Percentiles rank a stretch among this genome's conserved stretches.
These are phyloP conservation scores for Cebidichthys violaceus DNA, from an alignment of 2,113 vertebrate species.

Conservation along the genomic window DNA sequence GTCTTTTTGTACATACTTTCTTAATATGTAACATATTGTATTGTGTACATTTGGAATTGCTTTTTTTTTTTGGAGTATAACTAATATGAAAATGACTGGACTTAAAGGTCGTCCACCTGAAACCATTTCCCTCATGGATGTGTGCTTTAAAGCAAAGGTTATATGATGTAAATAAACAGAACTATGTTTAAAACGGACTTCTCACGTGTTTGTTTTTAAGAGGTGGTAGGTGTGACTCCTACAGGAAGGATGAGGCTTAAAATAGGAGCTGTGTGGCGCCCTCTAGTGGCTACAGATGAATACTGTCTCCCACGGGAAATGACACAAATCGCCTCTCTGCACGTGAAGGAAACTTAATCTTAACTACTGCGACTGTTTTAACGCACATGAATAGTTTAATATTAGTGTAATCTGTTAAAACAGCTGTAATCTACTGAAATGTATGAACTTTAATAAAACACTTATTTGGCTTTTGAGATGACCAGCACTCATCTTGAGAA, in stretches of 20 bases:
- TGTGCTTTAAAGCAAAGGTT: conserved; percentile 79
- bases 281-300: conserved; percentile 44
- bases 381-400: neutral
- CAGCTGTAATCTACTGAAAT: neutral
- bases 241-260: neutral
- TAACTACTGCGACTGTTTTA: neutral
- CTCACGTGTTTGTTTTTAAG: conserved; percentile 1
- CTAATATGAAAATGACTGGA: conserved; percentile 84
- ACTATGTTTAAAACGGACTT: conserved; percentile 74
- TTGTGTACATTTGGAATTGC: conserved; percentile 92
- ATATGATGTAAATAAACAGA: conserved; percentile 83
- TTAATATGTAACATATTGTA: conserved; percentile 91
- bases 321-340: conserved; percentile 1
- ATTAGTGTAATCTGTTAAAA: neutral
- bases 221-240: neutral
- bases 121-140: conserved; percentile 72
- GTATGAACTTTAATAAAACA: neutral
- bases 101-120: conserved; percentile 73
- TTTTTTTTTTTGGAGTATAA: conserved; percentile 82
- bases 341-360: conserved; percentile 14
- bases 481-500: neutral
- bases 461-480: neutral
- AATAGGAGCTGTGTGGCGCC: conserved; percentile 30
- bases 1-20: conserved; percentile 89
- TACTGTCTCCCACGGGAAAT: neutral